Conservation (phyloP, 2,888 invertebrate genomes). For the Protonemura montana region DNA sequence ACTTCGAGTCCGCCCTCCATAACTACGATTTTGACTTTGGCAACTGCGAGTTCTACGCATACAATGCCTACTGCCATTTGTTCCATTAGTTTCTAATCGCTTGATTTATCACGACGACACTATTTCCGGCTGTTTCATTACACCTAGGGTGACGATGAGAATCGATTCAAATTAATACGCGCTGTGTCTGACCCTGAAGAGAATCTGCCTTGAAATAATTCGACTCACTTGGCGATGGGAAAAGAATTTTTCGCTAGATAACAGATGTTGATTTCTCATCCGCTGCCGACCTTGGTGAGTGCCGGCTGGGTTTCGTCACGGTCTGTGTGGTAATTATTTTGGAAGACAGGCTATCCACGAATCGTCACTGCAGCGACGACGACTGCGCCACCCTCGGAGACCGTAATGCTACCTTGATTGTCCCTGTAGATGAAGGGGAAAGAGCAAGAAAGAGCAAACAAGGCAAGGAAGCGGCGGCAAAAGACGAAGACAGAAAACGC, state of each 20-base stretch:
- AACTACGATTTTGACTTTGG: background rate
- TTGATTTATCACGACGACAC: background rate
- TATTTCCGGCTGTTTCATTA: background rate
- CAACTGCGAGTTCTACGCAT: background rate
- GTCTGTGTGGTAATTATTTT: constrained; percentile 18
- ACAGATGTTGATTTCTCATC: background rate
- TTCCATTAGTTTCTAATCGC: background rate
- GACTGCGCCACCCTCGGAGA: constrained; percentile 48
- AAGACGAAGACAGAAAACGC: constrained; percentile 44
- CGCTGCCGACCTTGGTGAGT: background rate
- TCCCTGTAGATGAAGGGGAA: constrained; percentile 58
- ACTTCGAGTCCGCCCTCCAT: background rate
- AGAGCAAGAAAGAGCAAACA: constrained; percentile 56
- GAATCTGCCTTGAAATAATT: background rate
- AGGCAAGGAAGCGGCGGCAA: constrained; percentile 52
- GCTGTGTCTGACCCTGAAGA: background rate
- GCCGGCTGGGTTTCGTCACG: background rate
- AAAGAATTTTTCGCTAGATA: background rate
- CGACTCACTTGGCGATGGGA: background rate
- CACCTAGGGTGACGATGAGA: background rate
- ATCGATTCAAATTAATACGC: background rate
- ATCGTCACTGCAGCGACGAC: background rate
- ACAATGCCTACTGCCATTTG: background rate
- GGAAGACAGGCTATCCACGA: constrained; percentile 23
- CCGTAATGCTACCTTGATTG: constrained; percentile 55